Base-by-base conservation (phyloP, 2,113 vertebrate species). In the Platysteira castanea region DNA sequence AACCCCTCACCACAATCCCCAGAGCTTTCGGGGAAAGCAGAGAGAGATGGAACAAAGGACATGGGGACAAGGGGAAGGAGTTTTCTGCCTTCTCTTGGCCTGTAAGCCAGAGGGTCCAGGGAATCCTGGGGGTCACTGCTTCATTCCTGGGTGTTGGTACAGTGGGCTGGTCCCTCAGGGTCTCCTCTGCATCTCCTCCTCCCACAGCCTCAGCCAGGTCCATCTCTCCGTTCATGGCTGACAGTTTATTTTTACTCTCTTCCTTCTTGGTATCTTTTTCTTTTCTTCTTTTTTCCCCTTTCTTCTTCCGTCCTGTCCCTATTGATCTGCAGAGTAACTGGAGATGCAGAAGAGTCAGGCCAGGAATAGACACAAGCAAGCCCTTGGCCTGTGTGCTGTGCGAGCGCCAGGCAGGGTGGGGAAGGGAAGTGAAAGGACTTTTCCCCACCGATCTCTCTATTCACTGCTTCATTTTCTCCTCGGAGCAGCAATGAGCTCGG, bases 261-360 rank as follows among this genome's bases (percentile, higher is more conserved):
- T 76, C 64, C 63, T 69, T 93, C 80, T 88, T 35, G 3, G 6
- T 90, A 69, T 96, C 75, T 94, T 84, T 87, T 82, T 82, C 6
- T 49, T 47, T 53, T 53, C 1, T 70, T 59, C 23, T n/a, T 39
- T 73, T 68, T 47, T 19, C 4, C 23, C 8, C 41, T 53, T 86
- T 50, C 35, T 91, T 76, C 93, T 92, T 87, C 90, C 84, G 20
- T 97, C 96, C 97, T 97, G 95, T 96, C 77, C 71, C 78, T 97
- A 97, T 96, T 70, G 97, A 98, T 97, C 69, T 13, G 70, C 63
- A 13, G 83, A n/a, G 96, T 97, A 98, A 98, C 93, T 63, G 90
- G 97, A 98, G 98, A 94, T 44, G 94, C 85, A 79, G n/a, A 28
- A 95, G 87, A 94, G 94, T 92, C 53, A 67, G 75, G 93, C 94